These are phyloP conservation scores for Phenacoccus solenopsis DNA, from an alignment of 1,140 invertebrate species.

Conservation along the genomic window DNA sequence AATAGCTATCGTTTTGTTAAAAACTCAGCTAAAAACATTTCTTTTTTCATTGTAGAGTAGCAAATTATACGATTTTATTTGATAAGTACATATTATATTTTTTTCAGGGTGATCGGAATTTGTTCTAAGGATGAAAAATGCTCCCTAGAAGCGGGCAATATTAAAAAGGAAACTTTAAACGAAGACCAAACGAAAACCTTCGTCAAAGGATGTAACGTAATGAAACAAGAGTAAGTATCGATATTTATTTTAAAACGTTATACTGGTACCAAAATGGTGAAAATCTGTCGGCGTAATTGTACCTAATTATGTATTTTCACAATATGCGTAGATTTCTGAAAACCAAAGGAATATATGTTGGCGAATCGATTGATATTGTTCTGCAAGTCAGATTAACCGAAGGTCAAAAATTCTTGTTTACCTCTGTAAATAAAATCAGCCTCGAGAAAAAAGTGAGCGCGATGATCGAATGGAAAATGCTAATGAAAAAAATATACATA, in stretches of 20 bases:
- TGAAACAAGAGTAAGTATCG: constrained; percentile 37
- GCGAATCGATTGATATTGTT: background rate
- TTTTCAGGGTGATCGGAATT: constrained; percentile 42
- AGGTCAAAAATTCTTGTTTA: background rate
- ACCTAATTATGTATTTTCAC: background rate
- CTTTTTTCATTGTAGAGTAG: too few species aligned
- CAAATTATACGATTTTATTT: too few species aligned
- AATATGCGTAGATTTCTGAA: background rate
- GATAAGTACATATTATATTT: background rate
- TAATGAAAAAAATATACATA: constrained; percentile 7
- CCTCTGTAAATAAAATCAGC: background rate
- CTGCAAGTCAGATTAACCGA: background rate
- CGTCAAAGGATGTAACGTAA: constrained; percentile 34
- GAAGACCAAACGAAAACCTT: constrained; percentile 32
- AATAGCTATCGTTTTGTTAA: too few species aligned
- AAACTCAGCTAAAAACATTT: too few species aligned
- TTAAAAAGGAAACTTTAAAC: constrained; percentile 33
- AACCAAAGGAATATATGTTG: background rate
- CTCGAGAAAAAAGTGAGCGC: background rate
- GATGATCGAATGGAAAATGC: constrained; percentile 24
- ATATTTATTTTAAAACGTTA: constrained; percentile 16
- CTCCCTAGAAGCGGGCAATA: constrained; percentile 27
- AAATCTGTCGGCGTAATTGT: background rate
- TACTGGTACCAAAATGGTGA: background rate
- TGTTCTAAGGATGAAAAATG: constrained; percentile 32